A percentile compares a stretch with the other conserved stretches of the same genome.
These are phyloP conservation scores for Ceratosolen fusciceps DNA, from an alignment of 1,140 invertebrate species.

Conservation along the genomic window DNA sequence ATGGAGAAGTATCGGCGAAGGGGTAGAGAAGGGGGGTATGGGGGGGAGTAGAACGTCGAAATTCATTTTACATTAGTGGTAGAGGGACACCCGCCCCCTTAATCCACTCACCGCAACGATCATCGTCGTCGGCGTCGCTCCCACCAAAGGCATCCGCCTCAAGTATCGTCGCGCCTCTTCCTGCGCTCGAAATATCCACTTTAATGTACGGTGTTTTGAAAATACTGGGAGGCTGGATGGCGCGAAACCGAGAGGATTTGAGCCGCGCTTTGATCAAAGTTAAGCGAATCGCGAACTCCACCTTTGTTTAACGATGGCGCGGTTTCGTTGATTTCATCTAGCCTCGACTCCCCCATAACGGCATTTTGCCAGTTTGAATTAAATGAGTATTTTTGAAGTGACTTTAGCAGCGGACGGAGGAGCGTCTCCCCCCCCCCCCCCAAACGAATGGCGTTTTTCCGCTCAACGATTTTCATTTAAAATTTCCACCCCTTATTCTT, in stretches of 20 bases:
- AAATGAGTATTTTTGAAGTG: too few species aligned
- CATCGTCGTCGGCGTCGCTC: neutral
- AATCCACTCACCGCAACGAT: neutral
- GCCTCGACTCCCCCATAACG: too few species aligned
- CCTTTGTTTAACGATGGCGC: constrained; percentile 1
- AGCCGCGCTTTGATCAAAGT: constrained; percentile 41
- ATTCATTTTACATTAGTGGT: constrained; percentile 37
- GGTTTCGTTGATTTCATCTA: constrained; percentile 6
- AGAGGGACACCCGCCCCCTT: neutral
- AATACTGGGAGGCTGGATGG: constrained; percentile 11
- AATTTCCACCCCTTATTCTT: too few species aligned
- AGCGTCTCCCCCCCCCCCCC: too few species aligned
- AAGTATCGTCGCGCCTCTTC: constrained; percentile 10
- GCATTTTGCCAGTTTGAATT: too few species aligned
- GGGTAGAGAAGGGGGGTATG: too few species aligned
- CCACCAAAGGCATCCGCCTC: neutral
- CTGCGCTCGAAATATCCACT: constrained; percentile 43
- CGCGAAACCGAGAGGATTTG: neutral
- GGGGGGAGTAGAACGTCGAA: too few species aligned
- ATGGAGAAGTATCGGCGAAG: too few species aligned
- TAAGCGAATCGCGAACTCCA: constrained; percentile 20
- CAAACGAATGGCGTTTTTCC: too few species aligned
- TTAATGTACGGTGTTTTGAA: constrained; percentile 46
- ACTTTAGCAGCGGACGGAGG: too few species aligned
- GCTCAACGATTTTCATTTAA: too few species aligned